phyloP scores from a whole-genome alignment of 2,113 vertebrate genomes.

The Heloderma charlesbogerti region DNA sequence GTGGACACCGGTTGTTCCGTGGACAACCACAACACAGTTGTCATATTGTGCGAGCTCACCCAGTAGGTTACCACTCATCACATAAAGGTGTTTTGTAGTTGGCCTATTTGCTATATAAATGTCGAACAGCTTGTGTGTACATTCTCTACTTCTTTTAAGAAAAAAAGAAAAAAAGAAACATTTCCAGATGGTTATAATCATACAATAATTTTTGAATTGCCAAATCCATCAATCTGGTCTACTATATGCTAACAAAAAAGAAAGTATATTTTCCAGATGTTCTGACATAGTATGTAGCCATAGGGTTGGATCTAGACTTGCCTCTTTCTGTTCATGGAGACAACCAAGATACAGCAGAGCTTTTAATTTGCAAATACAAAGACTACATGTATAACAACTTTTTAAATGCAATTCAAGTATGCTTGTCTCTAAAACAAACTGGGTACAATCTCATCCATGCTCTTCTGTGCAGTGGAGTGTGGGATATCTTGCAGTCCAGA shows the following conservation, averaged over 20 bases:
- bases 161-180: background rate
- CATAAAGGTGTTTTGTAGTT: too few species aligned
- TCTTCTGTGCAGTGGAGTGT: background rate
- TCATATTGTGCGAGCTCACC: too few species aligned
- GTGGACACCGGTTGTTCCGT: too few species aligned
- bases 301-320: too few species aligned
- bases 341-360: too few species aligned
- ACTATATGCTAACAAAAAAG: too few species aligned
- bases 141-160: background rate
- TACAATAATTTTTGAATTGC: background rate
- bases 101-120: background rate
- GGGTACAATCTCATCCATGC: background rate
- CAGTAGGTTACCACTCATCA: too few species aligned
- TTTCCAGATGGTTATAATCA: background rate
- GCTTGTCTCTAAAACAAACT: background rate
- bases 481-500: background rate
- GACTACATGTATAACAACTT: background rate
- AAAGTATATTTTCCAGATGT: too few species aligned
- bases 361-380: too few species aligned
- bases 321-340: too few species aligned
- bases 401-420: background rate
- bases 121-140: background rate
- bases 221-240: background rate
- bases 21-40: too few species aligned
- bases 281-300: too few species aligned